Evolutionary conservation across 1,140 invertebrate genomes (phyloP), one percentile per base, ranked within the genome.

Genomic region (Ylistrum balloti): DNA sequence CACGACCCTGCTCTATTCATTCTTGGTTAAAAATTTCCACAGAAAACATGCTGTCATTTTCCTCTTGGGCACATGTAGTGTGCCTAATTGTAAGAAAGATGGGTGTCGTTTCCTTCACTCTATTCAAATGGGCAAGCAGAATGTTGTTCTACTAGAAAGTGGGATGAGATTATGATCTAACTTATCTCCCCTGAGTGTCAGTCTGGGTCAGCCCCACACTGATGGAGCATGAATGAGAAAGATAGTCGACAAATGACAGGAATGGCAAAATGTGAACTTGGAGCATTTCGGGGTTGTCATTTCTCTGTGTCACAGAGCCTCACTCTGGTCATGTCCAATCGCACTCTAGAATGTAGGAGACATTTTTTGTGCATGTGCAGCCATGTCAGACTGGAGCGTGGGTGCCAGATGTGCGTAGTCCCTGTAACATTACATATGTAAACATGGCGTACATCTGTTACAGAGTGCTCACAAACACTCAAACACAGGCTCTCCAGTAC

Each of bases 321-420:
- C 56, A 74, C 56, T 74, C 56, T 74, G 56, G 56, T 74, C 56
- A 74, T 74, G 56, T 74, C 56, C 56, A 74, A 74, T 74, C 56
- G 56, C 28, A n/a, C n/a, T 74, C 56, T 5, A 74, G 56, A 74
- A 74, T 74, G 56, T 74, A 28, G 28, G 56, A 28, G 56, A 74
- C 56, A 74, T 74, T 74, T 74, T 74, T 74, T 28, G 22, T 74
- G 56, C 56, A 74, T 74, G 56, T 74, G 56, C 56, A n/a, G 56
- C 56, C 56, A 74, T 74, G 56, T 74, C 56, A 74, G 56, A 74
- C 17, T 5, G n/a, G 22, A n/a, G 56, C 22, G 22, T 74, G 56
- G 9, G 17, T 28, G 56, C 56, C 56, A 74, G 56, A 74, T 74
- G 56, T 74, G 56, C 5, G 1, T n/a, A 74, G 56, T 5, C 22